phyloP scores from a whole-genome alignment of 2,113 vertebrate species.

The Ahaetulla prasina region DNA sequence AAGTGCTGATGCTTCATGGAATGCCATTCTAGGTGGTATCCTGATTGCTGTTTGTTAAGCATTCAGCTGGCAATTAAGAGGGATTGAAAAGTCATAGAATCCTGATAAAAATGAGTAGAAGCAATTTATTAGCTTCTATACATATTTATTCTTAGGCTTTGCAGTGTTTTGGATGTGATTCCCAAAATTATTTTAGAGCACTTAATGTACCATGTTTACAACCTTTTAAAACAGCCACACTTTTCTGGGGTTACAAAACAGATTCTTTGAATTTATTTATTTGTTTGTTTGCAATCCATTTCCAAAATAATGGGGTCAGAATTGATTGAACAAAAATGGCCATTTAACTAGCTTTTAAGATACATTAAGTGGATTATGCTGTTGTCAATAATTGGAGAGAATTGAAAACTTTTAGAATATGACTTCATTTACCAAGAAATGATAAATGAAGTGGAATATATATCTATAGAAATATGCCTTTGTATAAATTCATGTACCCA shows the following conservation, averaged over 20 bases:
- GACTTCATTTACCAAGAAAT: background rate
- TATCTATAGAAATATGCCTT: background rate
- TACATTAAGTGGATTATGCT: background rate
- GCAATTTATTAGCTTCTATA: background rate
- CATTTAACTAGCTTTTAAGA: background rate
- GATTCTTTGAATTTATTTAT: background rate
- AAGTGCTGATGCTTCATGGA: background rate
- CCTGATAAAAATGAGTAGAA: background rate
- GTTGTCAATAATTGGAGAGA: background rate
- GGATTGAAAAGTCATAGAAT: background rate
- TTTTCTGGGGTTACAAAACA: background rate
- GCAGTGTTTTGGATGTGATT: background rate
- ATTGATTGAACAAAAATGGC: background rate
- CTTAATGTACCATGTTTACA: background rate
- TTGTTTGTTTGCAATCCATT: background rate
- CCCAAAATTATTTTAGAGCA: background rate
- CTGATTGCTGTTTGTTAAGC: background rate
- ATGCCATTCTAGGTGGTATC: background rate
- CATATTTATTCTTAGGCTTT: background rate
- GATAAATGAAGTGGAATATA: background rate
- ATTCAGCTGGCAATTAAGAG: background rate
- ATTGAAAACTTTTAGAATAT: background rate
- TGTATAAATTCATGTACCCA: background rate
- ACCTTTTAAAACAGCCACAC: background rate
- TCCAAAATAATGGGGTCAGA: background rate